A percentile compares a stretch with the other conserved stretches of the same genome.
phyloP scores from a whole-genome alignment of 1,140 invertebrate species.

The Monochamus saltuarius region DNA sequence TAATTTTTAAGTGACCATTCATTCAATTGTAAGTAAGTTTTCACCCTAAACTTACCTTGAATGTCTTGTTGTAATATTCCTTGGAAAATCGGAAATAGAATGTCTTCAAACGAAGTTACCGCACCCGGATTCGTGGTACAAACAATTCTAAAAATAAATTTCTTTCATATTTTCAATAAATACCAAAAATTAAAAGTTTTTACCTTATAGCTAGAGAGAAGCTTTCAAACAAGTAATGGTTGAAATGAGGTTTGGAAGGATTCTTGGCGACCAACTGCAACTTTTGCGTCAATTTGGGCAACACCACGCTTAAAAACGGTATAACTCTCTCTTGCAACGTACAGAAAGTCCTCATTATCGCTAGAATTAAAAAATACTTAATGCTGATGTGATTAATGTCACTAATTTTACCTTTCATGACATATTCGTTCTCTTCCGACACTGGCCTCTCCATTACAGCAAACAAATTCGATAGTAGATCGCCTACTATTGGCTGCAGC shows the following conservation, averaged over 20 bases:
- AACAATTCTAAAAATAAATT: conserved; percentile 64
- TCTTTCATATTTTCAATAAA: conserved; percentile 4
- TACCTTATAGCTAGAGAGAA: conserved; percentile 84
- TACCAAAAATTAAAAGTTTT: conserved; percentile 12
- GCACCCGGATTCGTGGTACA: conserved; percentile 78
- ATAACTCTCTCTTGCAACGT: conserved; percentile 80
- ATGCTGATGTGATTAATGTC: no score
- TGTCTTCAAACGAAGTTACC: conserved; percentile 87
- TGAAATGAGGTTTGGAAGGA: conserved; percentile 95
- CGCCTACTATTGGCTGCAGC: conserved; percentile 62
- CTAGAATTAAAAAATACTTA: conserved; percentile 51
- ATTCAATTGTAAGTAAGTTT: no score
- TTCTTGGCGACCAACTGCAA: conserved; percentile 86
- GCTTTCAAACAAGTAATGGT: conserved; percentile 96
- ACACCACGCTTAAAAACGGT: conserved; percentile 73
- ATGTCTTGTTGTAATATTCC: conserved; percentile 91
- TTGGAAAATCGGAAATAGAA: conserved; percentile 91
- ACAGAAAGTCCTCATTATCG: conserved; percentile 86
- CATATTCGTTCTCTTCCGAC: conserved; percentile 93
- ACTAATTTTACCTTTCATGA: conserved; percentile 83
- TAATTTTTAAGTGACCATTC: no score
- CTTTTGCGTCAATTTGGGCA: conserved; percentile 84
- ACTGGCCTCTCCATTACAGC: conserved; percentile 66
- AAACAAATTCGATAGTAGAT: conserved; percentile 77
- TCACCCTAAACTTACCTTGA: conserved; percentile 62